Evolutionary conservation across 2,888 invertebrate species (phyloP), one percentile per base, ranked within the genome.

Genomic region (Prenolepis imparis): DNA sequence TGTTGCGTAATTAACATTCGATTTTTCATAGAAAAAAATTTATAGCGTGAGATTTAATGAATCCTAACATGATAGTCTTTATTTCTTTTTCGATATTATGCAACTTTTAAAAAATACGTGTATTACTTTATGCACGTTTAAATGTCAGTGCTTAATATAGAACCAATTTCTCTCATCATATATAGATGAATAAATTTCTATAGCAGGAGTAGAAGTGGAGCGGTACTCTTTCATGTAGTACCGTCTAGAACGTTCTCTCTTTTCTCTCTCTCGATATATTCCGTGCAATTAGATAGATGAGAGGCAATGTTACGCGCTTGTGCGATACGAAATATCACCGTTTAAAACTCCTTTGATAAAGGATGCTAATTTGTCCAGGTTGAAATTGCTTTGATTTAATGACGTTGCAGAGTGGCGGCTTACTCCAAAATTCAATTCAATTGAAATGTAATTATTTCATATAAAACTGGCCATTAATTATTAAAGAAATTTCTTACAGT

Each of bases 271-370:
- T 87, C 64, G 90, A 86, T 88, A 87, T 86, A 88, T 91, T 87
- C 92, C 92, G 84, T 89, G 89, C 91, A 93, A 92, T 93, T 92
- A 90, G 85, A 64, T 86, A 84, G 86, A 86, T 41, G 84, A 89
- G 89, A 85, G 87, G 88, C 86, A 82, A 89, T 84, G 77, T 87
- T 87, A 89, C 77, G 75, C 81, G 80, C 84, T 59, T 82, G 57
- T 72, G 21, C 81, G 61, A 70, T 52, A 80, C 83, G 72, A 84
- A 87, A 83, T 64, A 80, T 82, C 75, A 77, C 83, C 86, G 85
- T 84, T 82, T 72, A 72, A 72, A 64, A 82, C 82, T 84, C 84
- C 73, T 84, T 82, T 80, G 78, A 72, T 11, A 72, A 75, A 70
- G 84, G 87, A 82, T 66, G 57, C 61, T 57, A 48, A 85, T 85